Evolutionary conservation across 2,113 vertebrate species (phyloP).

Genomic region (Halichoerus grypus): DNA sequence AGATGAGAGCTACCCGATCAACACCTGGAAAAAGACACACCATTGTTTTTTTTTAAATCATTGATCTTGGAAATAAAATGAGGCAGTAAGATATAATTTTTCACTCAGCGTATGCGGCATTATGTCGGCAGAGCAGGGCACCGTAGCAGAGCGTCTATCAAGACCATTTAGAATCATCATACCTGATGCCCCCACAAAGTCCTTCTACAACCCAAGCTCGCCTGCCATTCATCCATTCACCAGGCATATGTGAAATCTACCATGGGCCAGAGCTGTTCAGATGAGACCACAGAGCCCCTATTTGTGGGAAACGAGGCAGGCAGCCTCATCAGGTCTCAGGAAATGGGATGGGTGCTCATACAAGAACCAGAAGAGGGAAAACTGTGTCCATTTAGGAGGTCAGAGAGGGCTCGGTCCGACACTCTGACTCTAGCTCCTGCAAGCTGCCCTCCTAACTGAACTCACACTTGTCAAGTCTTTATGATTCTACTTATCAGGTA

Average conservation of each 20-base stretch:
- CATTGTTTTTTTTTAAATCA: background rate
- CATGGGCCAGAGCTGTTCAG: background rate
- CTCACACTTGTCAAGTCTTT: background rate
- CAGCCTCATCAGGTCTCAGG: background rate
- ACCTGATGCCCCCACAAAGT: background rate
- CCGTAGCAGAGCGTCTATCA: background rate
- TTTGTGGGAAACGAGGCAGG: background rate
- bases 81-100: background rate
- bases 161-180: slow-evolving; percentile 22
- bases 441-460: background rate
- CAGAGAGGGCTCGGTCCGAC: background rate
- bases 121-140: background rate
- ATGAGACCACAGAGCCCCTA: background rate
- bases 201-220: background rate
- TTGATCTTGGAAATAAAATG: slow-evolving; percentile 25
- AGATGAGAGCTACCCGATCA: background rate
- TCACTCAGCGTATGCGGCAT: background rate
- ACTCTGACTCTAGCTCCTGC: background rate
- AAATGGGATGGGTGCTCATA: background rate
- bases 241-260: background rate
- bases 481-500: background rate
- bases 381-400: background rate
- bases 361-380: background rate
- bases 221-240: background rate
- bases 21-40: slow-evolving; percentile 32